Base-by-base conservation (phyloP, 1,140 invertebrate genomes). In the Philotrypesis tridentata region DNA sequence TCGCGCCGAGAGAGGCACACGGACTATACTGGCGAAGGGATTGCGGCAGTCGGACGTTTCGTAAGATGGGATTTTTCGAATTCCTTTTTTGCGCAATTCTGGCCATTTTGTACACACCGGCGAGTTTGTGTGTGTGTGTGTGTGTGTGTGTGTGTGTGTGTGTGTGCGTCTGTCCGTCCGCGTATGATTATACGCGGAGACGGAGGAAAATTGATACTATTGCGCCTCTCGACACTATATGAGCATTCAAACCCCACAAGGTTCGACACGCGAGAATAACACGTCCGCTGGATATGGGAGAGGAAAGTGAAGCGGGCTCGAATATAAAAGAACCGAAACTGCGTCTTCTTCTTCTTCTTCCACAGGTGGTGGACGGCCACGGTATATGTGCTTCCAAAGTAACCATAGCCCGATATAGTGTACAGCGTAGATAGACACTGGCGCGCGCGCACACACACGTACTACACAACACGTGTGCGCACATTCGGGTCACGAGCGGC, bases 51-150 rank as follows among this genome's bases (percentile, higher is more conserved):
- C 9, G 9, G 63, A 77, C 65, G 21, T 70, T 14, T 8, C 27
- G 76, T 7, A 48, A 48, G 23, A 23, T 14, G 17, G 65, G 65
- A 40, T 79, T 79, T 79, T 79, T 79, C 37, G 37, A 60, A 71
- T 79, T 79, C 43, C 77, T 37, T 37, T 79, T 3, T 71, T 71
- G 40, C 77, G 77, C 71, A 71, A 79, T 79, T 60, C 27, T 65
- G 61, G 27, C 27, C 12, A 65, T 65, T 27, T 65, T 65, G 11
- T 37, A 9, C 9, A 37, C n/a, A n/a, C n/a, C n/a, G n/a, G n/a
- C n/a, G n/a, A n/a, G n/a, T n/a, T n/a, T n/a, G n/a, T n/a, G n/a
- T n/a, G n/a, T n/a, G n/a, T n/a, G n/a, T n/a, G n/a, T n/a, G n/a
- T n/a, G n/a, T n/a, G n/a, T n/a, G n/a, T n/a, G n/a, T n/a, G n/a